These are phyloP conservation scores for Perithous albicinctus DNA, from an alignment of 2,888 invertebrate genomes.

Conservation along the genomic window DNA sequence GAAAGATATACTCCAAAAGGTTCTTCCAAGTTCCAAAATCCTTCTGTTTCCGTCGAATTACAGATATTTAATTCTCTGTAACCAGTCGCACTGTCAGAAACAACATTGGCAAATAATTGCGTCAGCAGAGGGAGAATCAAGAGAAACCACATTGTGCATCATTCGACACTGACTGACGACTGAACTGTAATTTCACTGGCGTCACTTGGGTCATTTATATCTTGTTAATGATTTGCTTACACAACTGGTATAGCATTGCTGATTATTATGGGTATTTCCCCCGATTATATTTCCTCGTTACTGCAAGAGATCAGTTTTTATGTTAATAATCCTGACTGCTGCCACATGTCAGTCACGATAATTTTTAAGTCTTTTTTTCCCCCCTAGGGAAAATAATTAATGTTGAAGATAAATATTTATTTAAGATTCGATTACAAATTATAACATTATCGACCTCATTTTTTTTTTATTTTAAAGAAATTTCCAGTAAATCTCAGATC, in stretches of 20 bases:
- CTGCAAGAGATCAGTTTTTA: neutral
- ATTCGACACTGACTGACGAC: neutral
- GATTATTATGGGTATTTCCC: too few species aligned
- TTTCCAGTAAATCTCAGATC: too few species aligned
- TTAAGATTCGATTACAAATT: too few species aligned
- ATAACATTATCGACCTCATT: too few species aligned
- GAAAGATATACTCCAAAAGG: slow-evolving; percentile 75
- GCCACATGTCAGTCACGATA: too few species aligned
- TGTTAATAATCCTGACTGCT: too few species aligned
- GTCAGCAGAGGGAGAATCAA: slow-evolving; percentile 45
- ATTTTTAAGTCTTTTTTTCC: too few species aligned
- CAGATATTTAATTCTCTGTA: slow-evolving; percentile 11
- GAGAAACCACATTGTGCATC: neutral
- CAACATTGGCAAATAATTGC: slow-evolving; percentile 21
- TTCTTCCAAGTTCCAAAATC: slow-evolving; percentile 76
- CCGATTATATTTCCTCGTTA: too few species aligned
- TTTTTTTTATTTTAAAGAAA: too few species aligned
- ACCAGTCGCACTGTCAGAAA: neutral
- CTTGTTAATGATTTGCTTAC: neutral
- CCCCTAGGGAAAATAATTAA: too few species aligned
- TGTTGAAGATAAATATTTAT: too few species aligned
- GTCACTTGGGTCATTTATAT: neutral
- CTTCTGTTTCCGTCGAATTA: slow-evolving; percentile 72
- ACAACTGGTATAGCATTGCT: neutral
- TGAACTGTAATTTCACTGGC: neutral